Conservation (phyloP, 2,113 vertebrate genomes). For the Toxotes jaculatrix region DNA sequence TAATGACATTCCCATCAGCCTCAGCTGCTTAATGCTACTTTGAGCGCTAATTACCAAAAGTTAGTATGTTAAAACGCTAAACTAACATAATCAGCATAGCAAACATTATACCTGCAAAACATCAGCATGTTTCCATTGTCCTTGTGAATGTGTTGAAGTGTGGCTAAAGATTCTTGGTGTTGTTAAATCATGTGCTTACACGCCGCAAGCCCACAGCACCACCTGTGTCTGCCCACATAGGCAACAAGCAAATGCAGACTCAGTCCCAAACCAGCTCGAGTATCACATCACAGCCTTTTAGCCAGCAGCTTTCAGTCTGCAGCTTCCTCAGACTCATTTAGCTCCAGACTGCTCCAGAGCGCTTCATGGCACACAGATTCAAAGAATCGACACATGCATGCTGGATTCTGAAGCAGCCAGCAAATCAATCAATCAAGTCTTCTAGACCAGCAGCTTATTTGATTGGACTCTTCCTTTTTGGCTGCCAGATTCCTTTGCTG, state of each 20-base stretch:
- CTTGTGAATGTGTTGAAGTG: too few species aligned
- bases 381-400: neutral
- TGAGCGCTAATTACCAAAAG: too few species aligned
- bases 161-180: too few species aligned
- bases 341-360: conserved; percentile 12
- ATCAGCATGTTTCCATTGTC: too few species aligned
- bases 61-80: too few species aligned
- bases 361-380: conserved; percentile 4
- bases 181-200: too few species aligned
- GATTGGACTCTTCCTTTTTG: conserved; percentile 46
- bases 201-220: neutral
- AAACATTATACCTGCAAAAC: too few species aligned
- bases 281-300: neutral
- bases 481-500: conserved; percentile 20
- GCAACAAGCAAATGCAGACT: neutral
- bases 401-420: conserved; percentile 23
- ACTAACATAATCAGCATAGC: too few species aligned
- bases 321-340: neutral
- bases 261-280: neutral
- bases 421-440: conserved; percentile 32
- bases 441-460: conserved; percentile 30
- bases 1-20: too few species aligned
- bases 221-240: neutral
- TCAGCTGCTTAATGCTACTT: too few species aligned
- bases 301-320: neutral